Percentiles rank a stretch among this genome's conserved stretches.
These are phyloP conservation scores for Talpa occidentalis DNA, from an alignment of 2,113 vertebrate species.

Conservation along the genomic window DNA sequence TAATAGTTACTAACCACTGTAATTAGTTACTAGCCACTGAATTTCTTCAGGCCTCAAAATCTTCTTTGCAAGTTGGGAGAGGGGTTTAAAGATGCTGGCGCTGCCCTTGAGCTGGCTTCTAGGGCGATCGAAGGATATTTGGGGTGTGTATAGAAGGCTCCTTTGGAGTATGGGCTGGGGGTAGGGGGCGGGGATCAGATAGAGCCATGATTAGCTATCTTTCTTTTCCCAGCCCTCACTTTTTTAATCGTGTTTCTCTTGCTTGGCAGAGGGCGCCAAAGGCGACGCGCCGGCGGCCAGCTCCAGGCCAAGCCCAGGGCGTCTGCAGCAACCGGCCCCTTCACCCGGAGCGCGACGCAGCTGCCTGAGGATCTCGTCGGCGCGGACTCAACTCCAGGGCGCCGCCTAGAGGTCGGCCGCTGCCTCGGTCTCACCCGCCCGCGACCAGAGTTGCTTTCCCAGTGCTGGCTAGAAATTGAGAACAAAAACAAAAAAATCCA, in stretches of 20 bases:
- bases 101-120: background rate
- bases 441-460: constrained; percentile 91
- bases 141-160: background rate
- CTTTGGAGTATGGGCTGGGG: background rate
- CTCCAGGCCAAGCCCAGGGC: constrained; percentile 58
- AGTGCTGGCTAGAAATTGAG: constrained; percentile 92
- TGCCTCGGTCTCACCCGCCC: constrained; percentile 88
- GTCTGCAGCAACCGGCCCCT: constrained; percentile 89
- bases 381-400: constrained; percentile 91
- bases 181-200: background rate
- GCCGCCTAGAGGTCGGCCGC: constrained; percentile 93
- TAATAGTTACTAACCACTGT: background rate
- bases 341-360: constrained; percentile 89
- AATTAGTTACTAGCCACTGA: background rate
- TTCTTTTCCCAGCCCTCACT: constrained; percentile 12
- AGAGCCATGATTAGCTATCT: background rate
- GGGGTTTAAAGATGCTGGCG: background rate
- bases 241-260: constrained; percentile 73
- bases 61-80: background rate
- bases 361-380: constrained; percentile 91
- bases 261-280: constrained; percentile 82
- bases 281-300: constrained; percentile 50
- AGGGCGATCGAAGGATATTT: constrained; percentile 42
- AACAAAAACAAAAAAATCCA: constrained; percentile 46
- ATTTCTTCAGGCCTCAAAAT: background rate